Percentiles rank a stretch among this genome's conserved stretches.
These are phyloP conservation scores for Anthoscopus minutus DNA, from an alignment of 2,113 vertebrate genomes.

Conservation along the genomic window DNA sequence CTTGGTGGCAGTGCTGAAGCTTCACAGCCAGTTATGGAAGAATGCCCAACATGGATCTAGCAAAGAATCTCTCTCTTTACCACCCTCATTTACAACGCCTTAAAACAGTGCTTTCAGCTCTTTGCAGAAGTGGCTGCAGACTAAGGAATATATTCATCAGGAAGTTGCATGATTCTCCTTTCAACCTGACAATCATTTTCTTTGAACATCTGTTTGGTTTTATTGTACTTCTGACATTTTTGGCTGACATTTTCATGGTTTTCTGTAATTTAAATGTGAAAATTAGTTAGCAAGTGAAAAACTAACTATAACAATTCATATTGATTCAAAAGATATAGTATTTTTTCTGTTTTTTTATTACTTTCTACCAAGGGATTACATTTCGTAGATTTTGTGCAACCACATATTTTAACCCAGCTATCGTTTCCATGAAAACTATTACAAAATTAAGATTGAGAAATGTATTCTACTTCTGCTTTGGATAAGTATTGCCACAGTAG, in stretches of 20 bases:
- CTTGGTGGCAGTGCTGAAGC: neutral
- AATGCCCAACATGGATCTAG: neutral
- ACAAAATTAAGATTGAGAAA: neutral
- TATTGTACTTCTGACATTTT: neutral
- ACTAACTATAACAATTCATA: neutral
- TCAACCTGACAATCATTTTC: neutral
- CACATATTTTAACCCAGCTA: neutral
- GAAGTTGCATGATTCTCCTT: neutral
- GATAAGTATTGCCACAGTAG: neutral
- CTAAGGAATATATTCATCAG: neutral
- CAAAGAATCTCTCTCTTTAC: neutral
- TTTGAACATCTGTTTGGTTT: constrained; percentile 2
- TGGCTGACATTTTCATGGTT: neutral
- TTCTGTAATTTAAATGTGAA: neutral
- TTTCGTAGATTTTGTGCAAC: neutral
- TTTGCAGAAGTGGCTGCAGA: neutral
- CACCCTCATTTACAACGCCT: neutral
- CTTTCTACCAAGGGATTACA: neutral
- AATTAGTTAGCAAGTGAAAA: neutral
- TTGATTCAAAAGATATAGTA: neutral
- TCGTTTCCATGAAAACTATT: neutral
- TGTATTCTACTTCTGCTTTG: neutral
- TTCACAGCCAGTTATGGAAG: neutral
- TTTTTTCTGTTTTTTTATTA: neutral
- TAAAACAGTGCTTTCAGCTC: neutral